phyloP scores from a whole-genome alignment of 2,888 invertebrate species.

The Acronicta aceris region DNA sequence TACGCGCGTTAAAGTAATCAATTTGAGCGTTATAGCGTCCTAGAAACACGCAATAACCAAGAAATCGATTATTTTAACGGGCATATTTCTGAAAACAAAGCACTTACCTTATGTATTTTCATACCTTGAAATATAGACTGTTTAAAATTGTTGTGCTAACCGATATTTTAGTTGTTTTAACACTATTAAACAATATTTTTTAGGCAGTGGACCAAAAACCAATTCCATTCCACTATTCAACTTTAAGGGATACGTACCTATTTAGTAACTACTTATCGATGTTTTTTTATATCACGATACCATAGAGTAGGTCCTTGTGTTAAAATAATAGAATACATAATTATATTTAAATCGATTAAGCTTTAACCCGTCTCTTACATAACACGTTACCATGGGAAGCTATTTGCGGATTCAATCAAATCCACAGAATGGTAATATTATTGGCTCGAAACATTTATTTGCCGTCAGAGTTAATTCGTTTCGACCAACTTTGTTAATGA shows the following conservation, averaged over 20 bases:
- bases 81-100: conserved; percentile 3
- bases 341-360: conserved; percentile 46
- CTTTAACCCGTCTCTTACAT: conserved; percentile 58
- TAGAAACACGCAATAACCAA: conserved; percentile 29
- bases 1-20: conserved; percentile 28
- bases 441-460: conserved; percentile 75
- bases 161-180: too few species aligned
- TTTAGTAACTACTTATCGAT: too few species aligned
- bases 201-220: too few species aligned
- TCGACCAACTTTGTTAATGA: conserved; percentile 57
- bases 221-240: too few species aligned
- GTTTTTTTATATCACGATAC: neutral
- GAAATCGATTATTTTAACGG: conserved; percentile 34
- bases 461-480: conserved; percentile 59
- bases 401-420: conserved; percentile 88
- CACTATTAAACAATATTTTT: too few species aligned
- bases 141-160: neutral
- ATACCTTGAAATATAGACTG: neutral
- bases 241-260: neutral
- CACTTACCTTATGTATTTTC: neutral
- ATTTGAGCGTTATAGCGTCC: conserved; percentile 28
- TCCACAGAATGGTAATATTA: conserved; percentile 82
- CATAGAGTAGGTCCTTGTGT: too few species aligned
- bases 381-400: conserved; percentile 83
- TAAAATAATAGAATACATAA: too few species aligned